A percentile compares a stretch with the other conserved stretches of the same genome.
Conservation (phyloP, 2,797 vertebrate genomes). For the Syngnathus rostellatus region DNA sequence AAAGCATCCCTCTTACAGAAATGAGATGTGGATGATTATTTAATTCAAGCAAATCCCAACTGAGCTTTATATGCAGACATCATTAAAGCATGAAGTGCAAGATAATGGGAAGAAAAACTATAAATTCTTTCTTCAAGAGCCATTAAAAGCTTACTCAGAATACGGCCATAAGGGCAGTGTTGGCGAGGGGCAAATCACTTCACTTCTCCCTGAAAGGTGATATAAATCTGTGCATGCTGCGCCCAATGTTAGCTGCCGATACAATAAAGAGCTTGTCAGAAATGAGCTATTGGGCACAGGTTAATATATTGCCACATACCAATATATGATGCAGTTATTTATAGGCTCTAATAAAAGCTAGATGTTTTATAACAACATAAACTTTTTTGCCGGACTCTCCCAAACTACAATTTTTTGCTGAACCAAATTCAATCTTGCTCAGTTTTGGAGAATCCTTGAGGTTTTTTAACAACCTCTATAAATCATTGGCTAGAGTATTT, state of each 20-base stretch:
- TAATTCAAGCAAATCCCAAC: constrained; percentile 37
- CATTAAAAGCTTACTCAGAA: constrained; percentile 53
- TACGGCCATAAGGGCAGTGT: constrained; percentile 49
- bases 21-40: constrained; percentile 51
- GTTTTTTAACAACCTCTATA: constrained; percentile 8
- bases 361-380: constrained; percentile 53
- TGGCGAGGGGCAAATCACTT: constrained; percentile 40
- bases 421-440: constrained; percentile 17
- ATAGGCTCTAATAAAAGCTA: constrained; percentile 48
- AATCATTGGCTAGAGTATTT: constrained; percentile 17
- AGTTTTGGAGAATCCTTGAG: constrained; percentile 15
- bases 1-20: constrained; percentile 44
- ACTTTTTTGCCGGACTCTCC: constrained; percentile 26
- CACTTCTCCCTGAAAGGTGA: constrained; percentile 37
- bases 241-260: constrained; percentile 36
- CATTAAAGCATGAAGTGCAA: constrained; percentile 57
- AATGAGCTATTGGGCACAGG: constrained; percentile 53
- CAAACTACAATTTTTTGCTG: constrained; percentile 20
- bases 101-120: constrained; percentile 52
- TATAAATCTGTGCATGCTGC: constrained; percentile 43
- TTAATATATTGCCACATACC: constrained; percentile 52
- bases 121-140: constrained; percentile 54
- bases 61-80: constrained; percentile 45
- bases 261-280: constrained; percentile 56
- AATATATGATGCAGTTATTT: constrained; percentile 49